Conservation (phyloP, 2,113 vertebrate species). For the Eubucco bourcierii region DNA sequence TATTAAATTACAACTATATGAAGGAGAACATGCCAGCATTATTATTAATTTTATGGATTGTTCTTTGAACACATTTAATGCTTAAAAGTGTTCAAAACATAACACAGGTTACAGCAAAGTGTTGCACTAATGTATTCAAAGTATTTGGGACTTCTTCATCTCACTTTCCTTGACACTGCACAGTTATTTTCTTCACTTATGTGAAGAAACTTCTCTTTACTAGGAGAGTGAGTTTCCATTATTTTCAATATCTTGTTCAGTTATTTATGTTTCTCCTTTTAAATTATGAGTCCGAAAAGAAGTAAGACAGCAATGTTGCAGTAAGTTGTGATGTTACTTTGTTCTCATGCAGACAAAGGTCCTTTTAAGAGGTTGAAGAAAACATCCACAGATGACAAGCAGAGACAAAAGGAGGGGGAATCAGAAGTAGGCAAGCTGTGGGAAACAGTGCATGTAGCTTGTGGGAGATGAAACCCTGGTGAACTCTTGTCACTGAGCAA, state of each 20-base stretch:
- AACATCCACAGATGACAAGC: not conserved
- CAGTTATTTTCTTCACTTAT: not conserved
- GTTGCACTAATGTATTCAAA: not conserved
- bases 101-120: not conserved
- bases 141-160: not conserved
- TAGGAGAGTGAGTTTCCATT: not conserved
- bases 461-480: not conserved
- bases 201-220: not conserved
- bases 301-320: not conserved
- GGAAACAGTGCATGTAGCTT: not conserved
- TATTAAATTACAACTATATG: not conserved
- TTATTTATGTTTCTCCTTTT: not conserved
- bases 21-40: not conserved
- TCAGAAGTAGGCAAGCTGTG: not conserved
- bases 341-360: not conserved
- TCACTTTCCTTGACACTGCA: not conserved
- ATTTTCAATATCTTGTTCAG: not conserved
- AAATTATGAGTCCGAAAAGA: not conserved
- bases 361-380: not conserved
- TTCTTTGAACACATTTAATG: not conserved
- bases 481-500: not conserved
- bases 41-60: not conserved
- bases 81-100: not conserved
- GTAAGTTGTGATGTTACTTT: not conserved
- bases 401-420: not conserved